These are phyloP conservation scores for Ophraella communa DNA, from an alignment of 2,888 invertebrate species.

Conservation along the genomic window DNA sequence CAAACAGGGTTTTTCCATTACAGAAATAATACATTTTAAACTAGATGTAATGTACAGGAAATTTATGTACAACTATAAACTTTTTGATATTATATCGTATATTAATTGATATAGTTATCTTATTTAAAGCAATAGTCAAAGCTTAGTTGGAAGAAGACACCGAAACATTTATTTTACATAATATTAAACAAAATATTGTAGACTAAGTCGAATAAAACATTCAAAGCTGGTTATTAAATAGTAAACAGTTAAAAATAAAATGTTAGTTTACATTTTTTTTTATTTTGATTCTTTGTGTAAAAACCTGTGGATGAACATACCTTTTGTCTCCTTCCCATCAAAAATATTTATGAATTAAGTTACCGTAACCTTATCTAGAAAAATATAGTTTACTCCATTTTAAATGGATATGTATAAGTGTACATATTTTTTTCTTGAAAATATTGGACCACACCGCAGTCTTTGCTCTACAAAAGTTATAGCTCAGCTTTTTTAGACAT, in stretches of 20 bases:
- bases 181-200: no score
- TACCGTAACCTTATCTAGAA: constrained; percentile 51
- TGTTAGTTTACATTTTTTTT: no score
- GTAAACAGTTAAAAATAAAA: no score
- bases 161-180: neutral
- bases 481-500: constrained; percentile 38
- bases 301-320: neutral
- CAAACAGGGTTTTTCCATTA: neutral
- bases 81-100: constrained; percentile 29
- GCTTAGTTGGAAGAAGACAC: constrained; percentile 38
- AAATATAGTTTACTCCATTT: constrained; percentile 56
- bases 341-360: constrained; percentile 33
- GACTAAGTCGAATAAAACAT: no score
- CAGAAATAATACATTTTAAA: neutral
- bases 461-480: constrained; percentile 50
- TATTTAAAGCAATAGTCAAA: constrained; percentile 60
- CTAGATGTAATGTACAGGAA: constrained; percentile 19
- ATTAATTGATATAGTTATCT: constrained; percentile 23
- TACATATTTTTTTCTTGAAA: constrained; percentile 48
- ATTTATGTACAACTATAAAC: constrained; percentile 45
- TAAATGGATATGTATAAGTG: constrained; percentile 55
- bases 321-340: constrained; percentile 1
- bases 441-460: constrained; percentile 59
- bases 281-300: neutral
- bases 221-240: no score